Evolutionary conservation across 2,113 vertebrate genomes (phyloP).

Genomic region (Recurvirostra avosetta): DNA sequence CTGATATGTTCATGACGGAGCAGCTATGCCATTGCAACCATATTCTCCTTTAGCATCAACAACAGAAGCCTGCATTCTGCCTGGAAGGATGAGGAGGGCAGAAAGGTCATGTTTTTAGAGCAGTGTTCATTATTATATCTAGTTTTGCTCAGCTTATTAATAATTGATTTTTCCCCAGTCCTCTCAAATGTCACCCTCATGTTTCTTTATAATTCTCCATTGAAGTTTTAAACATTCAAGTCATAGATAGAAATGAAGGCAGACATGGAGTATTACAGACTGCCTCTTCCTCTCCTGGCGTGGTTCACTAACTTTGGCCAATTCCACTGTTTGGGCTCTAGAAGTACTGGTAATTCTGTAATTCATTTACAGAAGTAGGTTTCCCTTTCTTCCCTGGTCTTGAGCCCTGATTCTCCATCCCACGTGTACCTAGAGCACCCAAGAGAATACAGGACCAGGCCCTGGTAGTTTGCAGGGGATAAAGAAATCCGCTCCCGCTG

Average conservation of each 20-base stretch:
- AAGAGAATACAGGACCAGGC: background rate
- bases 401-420: background rate
- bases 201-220: background rate
- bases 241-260: background rate
- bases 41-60: background rate
- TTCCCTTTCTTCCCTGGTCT: background rate
- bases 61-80: background rate
- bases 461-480: background rate
- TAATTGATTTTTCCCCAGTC: background rate
- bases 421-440: background rate
- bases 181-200: background rate
- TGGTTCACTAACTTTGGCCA: background rate
- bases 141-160: background rate
- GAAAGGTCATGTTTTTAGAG: background rate
- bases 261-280: background rate
- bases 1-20: accelerated
- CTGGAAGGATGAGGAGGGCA: background rate
- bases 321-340: background rate
- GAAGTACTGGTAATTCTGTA: background rate
- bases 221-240: background rate
- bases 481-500: background rate
- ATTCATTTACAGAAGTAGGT: background rate
- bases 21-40: background rate
- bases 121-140: background rate
- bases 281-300: accelerated